These are phyloP conservation scores for Acrobasis consociella DNA, from an alignment of 2,888 invertebrate genomes.

Conservation along the genomic window DNA sequence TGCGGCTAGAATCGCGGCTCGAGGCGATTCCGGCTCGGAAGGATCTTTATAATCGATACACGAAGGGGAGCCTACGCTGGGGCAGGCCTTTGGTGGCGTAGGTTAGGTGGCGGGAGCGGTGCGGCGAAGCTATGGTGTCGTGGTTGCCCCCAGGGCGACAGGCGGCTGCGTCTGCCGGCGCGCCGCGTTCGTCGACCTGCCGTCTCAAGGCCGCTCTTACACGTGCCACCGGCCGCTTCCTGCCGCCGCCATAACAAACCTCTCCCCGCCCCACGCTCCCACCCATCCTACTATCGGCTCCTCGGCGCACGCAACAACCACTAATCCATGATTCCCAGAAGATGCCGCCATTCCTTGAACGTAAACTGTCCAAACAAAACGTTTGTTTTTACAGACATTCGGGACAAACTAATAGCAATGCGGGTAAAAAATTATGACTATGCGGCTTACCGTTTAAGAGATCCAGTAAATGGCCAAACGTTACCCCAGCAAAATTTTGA, in stretches of 20 bases:
- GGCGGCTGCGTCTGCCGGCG: constrained; percentile 54
- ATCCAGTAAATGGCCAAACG: no score
- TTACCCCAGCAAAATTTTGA: no score
- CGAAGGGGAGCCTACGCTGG: constrained; percentile 27
- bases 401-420: no score
- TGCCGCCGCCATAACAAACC: constrained; percentile 79
- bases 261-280: constrained; percentile 60
- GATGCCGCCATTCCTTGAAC: constrained; percentile 26
- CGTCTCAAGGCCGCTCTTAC: constrained; percentile 79
- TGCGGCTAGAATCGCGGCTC: not conserved
- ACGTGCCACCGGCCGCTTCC: constrained; percentile 76
- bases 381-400: no score
- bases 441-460: no score
- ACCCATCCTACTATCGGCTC: constrained; percentile 41
- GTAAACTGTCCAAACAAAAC: constrained; percentile 12
- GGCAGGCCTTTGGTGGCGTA: constrained; percentile 31
- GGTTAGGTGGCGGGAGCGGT: constrained; percentile 44
- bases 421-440: no score
- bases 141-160: constrained; percentile 54
- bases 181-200: constrained; percentile 72
- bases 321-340: constrained; percentile 39
- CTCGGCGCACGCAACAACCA: constrained; percentile 37
- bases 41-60: constrained; percentile 31
- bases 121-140: constrained; percentile 57
- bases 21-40: constrained; percentile 21